phyloP scores from a whole-genome alignment of 1,140 invertebrate species.

The Alviniconcha marisindica region DNA sequence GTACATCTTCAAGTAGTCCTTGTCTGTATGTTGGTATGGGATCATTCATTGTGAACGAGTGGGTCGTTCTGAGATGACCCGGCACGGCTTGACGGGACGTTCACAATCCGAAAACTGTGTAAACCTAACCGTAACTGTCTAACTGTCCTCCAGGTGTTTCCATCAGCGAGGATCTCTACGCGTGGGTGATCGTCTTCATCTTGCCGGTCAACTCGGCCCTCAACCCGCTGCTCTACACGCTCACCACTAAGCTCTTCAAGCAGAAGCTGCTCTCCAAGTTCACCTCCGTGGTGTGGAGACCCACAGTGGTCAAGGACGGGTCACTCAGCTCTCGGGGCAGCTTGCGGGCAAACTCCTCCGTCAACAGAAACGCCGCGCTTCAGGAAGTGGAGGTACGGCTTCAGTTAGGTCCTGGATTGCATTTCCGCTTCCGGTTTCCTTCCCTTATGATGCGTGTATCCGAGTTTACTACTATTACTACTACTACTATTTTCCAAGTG shows the following conservation, averaged over 20 bases:
- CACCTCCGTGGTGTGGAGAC: conserved; percentile 44
- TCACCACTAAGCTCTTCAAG: conserved; percentile 54
- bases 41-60: too few species aligned
- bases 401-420: too few species aligned
- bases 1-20: too few species aligned
- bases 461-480: too few species aligned
- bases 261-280: conserved; percentile 49
- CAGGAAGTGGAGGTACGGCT: conserved; percentile 5
- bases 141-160: conserved; percentile 46
- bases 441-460: too few species aligned
- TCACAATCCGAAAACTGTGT: background rate
- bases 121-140: background rate
- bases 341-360: conserved; percentile 18
- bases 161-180: conserved; percentile 61
- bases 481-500: too few species aligned
- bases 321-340: conserved; percentile 21
- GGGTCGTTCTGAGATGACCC: too few species aligned
- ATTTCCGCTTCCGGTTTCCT: too few species aligned
- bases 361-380: background rate
- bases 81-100: too few species aligned
- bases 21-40: too few species aligned
- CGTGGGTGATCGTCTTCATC: conserved; percentile 60
- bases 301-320: conserved; percentile 21
- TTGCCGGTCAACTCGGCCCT: conserved; percentile 60
- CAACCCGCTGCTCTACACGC: conserved; percentile 60